Conservation (phyloP, 2,888 invertebrate genomes). For the Rhagium mordax region DNA sequence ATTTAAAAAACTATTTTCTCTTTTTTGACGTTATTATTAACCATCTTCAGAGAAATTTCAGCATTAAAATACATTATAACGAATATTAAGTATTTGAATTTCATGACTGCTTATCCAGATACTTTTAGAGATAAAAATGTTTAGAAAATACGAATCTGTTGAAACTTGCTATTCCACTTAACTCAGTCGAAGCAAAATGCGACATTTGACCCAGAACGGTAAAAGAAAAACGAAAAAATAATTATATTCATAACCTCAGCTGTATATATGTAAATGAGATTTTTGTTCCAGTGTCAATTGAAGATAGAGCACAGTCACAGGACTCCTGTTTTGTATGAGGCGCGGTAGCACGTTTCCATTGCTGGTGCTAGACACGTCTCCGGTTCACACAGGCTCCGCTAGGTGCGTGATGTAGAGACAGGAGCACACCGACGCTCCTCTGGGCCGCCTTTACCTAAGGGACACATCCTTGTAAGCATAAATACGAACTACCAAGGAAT, state of each 20-base stretch:
- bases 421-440: conserved; percentile 43
- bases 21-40: no score
- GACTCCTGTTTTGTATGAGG: conserved; percentile 31
- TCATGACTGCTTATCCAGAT: no score
- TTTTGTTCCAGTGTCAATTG: conserved; percentile 28
- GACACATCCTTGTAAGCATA: conserved; percentile 48
- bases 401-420: conserved; percentile 52
- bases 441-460: conserved; percentile 49
- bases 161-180: not conserved
- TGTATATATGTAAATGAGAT: conserved; percentile 29
- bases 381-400: conserved; percentile 50
- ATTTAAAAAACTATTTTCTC: no score
- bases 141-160: not conserved
- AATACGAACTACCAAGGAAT: conserved; percentile 43
- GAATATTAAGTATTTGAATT: no score
- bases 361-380: conserved; percentile 49
- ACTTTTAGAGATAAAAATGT: no score
- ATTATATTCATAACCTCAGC: conserved; percentile 24
- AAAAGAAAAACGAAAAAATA: conserved; percentile 5
- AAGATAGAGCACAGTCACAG: conserved; percentile 2
- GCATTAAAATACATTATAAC: no score
- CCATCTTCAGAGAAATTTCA: no score
- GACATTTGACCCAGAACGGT: not conserved
- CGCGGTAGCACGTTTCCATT: conserved; percentile 36
- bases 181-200: not conserved